Conservation (phyloP, 2,888 invertebrate genomes). For the Polylopha cassiicola region DNA sequence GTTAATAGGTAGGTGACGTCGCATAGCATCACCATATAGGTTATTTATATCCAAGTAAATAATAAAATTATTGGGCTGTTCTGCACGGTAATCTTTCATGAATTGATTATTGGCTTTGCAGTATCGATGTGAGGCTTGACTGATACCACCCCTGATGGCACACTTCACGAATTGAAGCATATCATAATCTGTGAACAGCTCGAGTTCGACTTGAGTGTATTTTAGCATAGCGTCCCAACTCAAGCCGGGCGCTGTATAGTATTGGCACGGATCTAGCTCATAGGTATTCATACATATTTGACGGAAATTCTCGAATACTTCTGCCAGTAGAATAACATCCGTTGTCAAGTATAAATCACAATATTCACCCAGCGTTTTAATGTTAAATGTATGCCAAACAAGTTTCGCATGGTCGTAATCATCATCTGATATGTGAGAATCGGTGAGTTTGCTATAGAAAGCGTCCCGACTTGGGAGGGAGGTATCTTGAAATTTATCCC, state of each 20-base stretch:
- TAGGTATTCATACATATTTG: slow-evolving; percentile 21
- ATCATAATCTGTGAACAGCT: slow-evolving; percentile 26
- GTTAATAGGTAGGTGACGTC: slow-evolving; percentile 7
- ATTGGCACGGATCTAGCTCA: slow-evolving; percentile 19
- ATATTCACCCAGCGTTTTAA: slow-evolving; percentile 22
- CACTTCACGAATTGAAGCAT: slow-evolving; percentile 24
- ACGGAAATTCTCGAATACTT: slow-evolving; percentile 27
- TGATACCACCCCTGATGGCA: slow-evolving; percentile 27
- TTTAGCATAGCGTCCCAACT: slow-evolving; percentile 33
- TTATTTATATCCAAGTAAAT: slow-evolving; percentile 25
- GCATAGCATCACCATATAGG: slow-evolving; percentile 25
- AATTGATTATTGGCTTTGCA: slow-evolving; percentile 10
- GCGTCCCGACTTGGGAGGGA: neutral
- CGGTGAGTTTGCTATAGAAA: slow-evolving; percentile 13
- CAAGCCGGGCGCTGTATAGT: slow-evolving; percentile 26
- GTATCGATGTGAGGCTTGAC: slow-evolving; percentile 2
- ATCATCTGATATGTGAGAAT: slow-evolving; percentile 1
- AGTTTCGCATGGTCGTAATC: slow-evolving; percentile 3
- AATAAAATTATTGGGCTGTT: slow-evolving; percentile 3
- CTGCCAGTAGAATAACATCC: slow-evolving; percentile 24
- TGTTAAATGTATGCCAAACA: slow-evolving; percentile 3
- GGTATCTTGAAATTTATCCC: slow-evolving; percentile 13
- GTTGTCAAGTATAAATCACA: slow-evolving; percentile 23
- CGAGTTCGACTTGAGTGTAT: slow-evolving; percentile 24
- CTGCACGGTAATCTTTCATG: slow-evolving; percentile 13